Conservation (phyloP, 2,113 vertebrate genomes). For the Panurus biarmicus region DNA sequence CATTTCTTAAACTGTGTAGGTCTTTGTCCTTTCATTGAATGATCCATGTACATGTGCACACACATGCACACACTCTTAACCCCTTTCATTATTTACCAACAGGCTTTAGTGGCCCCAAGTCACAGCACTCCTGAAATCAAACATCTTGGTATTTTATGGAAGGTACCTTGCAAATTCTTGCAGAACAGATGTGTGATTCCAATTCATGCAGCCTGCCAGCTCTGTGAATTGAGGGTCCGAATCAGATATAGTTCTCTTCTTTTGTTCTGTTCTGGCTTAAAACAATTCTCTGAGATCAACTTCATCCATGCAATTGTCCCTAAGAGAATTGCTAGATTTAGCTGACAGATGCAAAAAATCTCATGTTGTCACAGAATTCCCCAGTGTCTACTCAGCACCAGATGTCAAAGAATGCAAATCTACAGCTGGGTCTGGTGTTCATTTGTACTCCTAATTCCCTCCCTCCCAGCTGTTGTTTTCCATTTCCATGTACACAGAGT, state of each 20-base stretch:
- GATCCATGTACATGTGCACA: neutral
- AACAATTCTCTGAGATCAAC: neutral
- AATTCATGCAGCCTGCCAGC: neutral
- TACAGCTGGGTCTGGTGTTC: conserved; percentile 43
- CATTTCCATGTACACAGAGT: neutral
- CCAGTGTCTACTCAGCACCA: conserved; percentile 32
- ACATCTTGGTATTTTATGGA: neutral
- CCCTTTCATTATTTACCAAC: neutral
- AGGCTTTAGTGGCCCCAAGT: neutral
- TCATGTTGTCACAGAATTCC: conserved; percentile 32
- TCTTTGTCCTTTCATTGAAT: neutral
- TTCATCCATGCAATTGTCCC: neutral
- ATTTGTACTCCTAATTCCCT: conserved; percentile 21
- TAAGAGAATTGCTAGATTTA: conserved; percentile 26
- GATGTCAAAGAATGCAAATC: conserved; percentile 47
- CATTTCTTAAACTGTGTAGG: neutral
- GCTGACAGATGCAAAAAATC: conserved; percentile 50
- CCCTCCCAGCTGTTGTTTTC: conserved; percentile 53
- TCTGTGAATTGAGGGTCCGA: neutral
- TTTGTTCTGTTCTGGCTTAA: neutral
- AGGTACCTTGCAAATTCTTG: neutral
- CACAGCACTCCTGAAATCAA: neutral
- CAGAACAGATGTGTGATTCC: neutral
- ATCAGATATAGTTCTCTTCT: neutral
- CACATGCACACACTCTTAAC: neutral